Evolutionary conservation across 2,113 vertebrate genomes (phyloP).

Genomic region (Amblyopsis rosae): DNA sequence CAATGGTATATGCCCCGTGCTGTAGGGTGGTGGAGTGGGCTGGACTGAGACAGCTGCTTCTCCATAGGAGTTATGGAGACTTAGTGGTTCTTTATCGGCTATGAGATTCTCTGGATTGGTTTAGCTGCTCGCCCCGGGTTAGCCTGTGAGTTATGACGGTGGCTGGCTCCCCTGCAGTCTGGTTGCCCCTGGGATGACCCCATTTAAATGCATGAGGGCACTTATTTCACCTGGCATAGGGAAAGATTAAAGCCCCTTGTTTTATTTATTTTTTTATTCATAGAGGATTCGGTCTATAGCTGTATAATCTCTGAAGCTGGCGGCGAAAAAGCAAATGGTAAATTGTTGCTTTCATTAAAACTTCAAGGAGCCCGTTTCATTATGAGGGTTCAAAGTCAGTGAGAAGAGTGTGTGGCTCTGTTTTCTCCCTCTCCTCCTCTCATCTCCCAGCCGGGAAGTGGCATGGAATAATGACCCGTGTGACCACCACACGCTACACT

Average conservation of each 20-base stretch:
- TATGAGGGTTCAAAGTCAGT: conserved; percentile 73
- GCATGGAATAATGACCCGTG: conserved; percentile 42
- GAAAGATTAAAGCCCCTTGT: conserved; percentile 73
- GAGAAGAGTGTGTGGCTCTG: conserved; percentile 47
- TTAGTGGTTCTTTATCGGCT: conserved; percentile 36
- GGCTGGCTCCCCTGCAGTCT: conserved; percentile 48
- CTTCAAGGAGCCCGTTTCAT: conserved; percentile 75
- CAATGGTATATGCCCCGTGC: conserved; percentile 27
- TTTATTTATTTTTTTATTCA: conserved; percentile 34
- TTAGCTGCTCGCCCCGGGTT: conserved; percentile 36
- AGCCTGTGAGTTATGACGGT: conserved; percentile 61
- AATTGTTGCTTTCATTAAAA: conserved; percentile 80
- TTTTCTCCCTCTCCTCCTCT: conserved; percentile 20
- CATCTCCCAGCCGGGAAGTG: conserved; percentile 10
- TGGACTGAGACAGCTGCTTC: conserved; percentile 18
- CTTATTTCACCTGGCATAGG: conserved; percentile 54
- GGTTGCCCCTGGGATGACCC: conserved; percentile 51
- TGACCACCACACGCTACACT: conserved; percentile 29
- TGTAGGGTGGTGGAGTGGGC: not conserved
- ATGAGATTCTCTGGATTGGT: not conserved
- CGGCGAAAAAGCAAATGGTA: conserved; percentile 65
- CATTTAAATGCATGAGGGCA: conserved; percentile 80
- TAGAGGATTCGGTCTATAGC: conserved; percentile 36
- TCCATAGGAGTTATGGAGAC: conserved; percentile 41
- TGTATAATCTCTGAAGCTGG: conserved; percentile 48